A percentile compares a stretch with the other conserved stretches of the same genome.
Evolutionary conservation across 2,797 vertebrate genomes (phyloP).

Genomic region (Chiroxiphia lanceolata): DNA sequence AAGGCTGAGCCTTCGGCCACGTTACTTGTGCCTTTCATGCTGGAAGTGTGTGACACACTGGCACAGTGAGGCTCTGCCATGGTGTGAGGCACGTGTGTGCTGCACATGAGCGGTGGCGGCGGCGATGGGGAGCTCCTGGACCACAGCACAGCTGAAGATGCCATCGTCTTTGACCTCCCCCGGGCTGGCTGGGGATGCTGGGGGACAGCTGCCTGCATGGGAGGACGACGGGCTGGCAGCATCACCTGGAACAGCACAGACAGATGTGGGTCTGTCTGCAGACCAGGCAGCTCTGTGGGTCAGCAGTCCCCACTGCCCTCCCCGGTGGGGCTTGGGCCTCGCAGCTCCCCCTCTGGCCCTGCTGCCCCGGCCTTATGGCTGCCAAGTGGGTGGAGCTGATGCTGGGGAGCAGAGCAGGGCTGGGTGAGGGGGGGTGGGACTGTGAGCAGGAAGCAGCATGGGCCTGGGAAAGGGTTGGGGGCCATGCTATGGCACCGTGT

Average conservation of each 20-base stretch:
- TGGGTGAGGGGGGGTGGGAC: background rate
- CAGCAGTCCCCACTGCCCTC: background rate
- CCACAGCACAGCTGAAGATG: background rate
- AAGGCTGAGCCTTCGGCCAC: background rate
- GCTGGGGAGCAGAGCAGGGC: background rate
- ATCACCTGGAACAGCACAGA: background rate
- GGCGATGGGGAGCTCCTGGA: background rate
- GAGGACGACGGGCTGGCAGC: background rate
- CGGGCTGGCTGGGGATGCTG: background rate
- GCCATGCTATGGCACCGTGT: accelerated
- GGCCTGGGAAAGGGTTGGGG: background rate
- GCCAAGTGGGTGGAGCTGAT: accelerated
- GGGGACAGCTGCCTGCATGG: background rate
- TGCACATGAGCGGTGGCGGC: background rate
- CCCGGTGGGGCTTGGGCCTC: accelerated
- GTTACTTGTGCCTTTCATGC: slow-evolving; percentile 53
- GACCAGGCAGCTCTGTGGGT: background rate
- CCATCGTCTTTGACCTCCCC: background rate
- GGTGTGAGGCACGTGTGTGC: accelerated
- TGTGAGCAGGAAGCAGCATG: background rate
- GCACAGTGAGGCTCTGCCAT: background rate
- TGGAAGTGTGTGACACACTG: background rate
- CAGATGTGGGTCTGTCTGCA: background rate
- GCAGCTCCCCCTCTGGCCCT: background rate
- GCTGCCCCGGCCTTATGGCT: background rate